Evolutionary conservation across 2,888 invertebrate species (phyloP).

Genomic region (Argyra leucocephala): DNA sequence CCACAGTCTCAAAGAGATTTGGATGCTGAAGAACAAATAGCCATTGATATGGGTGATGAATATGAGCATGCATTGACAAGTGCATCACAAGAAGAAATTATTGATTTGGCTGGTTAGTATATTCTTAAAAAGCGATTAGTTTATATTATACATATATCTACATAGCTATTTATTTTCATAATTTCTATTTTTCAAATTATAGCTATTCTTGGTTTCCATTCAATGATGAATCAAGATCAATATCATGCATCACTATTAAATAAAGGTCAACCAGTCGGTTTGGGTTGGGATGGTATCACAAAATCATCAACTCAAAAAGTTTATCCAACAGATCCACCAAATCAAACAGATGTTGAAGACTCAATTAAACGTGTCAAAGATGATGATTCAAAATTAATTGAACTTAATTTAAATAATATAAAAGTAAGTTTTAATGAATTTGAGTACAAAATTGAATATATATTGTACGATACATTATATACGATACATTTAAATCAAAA

Average conservation of each 20-base stretch:
- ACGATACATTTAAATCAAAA: background rate
- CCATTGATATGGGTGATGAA: slow-evolving; percentile 87
- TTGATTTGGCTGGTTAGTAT: slow-evolving; percentile 81
- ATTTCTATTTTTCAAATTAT: slow-evolving; percentile 22
- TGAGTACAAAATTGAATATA: background rate
- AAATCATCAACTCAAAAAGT: slow-evolving; percentile 86
- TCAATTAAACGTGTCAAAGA: slow-evolving; percentile 82
- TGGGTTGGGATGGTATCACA: slow-evolving; percentile 91
- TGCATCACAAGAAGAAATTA: slow-evolving; percentile 92
- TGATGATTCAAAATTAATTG: slow-evolving; percentile 76
- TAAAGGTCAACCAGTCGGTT: slow-evolving; percentile 80
- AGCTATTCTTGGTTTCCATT: slow-evolving; percentile 98
- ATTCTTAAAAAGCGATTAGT: no score
- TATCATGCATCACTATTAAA: slow-evolving; percentile 93
- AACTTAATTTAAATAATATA: slow-evolving; percentile 99
- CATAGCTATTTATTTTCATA: no score
- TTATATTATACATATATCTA: slow-evolving; percentile 10
- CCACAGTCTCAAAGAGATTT: slow-evolving; percentile 60
- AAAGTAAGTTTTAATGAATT: slow-evolving; percentile 54
- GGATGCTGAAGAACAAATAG: slow-evolving; percentile 83
- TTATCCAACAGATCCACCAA: slow-evolving; percentile 91
- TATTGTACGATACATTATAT: background rate
- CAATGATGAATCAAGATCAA: slow-evolving; percentile 99
- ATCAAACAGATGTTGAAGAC: slow-evolving; percentile 89
- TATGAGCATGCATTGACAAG: slow-evolving; percentile 80